These are phyloP conservation scores for Drosophila mettleri DNA, from an alignment of 2,888 invertebrate species.

Conservation along the genomic window DNA sequence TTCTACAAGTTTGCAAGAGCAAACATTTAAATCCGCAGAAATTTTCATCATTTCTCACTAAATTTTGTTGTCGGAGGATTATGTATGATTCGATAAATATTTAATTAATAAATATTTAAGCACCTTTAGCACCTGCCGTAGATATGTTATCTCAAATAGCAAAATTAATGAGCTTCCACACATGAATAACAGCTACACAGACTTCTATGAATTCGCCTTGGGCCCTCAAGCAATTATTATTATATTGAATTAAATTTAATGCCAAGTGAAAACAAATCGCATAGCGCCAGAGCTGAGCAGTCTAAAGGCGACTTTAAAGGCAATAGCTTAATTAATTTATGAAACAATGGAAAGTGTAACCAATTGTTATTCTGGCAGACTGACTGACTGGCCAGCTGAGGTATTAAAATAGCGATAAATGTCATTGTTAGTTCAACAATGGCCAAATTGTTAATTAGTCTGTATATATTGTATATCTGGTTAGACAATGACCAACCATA, in stretches of 20 bases:
- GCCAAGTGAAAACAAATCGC: too few species aligned
- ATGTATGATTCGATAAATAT: neutral
- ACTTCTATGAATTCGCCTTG: neutral
- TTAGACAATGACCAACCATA: conserved; percentile 53
- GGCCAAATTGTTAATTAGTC: conserved; percentile 66
- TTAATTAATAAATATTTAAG: conserved; percentile 1
- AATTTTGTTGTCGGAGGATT: too few species aligned
- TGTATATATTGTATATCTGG: conserved; percentile 11
- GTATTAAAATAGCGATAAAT: conserved; percentile 38
- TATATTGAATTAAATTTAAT: neutral
- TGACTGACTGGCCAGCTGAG: conserved; percentile 35
- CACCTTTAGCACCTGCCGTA: conserved; percentile 1
- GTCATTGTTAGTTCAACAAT: conserved; percentile 32
- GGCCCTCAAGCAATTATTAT: neutral
- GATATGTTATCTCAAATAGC: conserved; percentile 1
- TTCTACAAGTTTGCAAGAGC: too few species aligned
- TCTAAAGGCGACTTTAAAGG: neutral
- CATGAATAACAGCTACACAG: neutral
- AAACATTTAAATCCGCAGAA: too few species aligned
- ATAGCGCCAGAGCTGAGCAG: neutral
- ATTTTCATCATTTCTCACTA: too few species aligned
- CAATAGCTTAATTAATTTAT: conserved; percentile 13
- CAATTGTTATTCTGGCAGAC: conserved; percentile 18
- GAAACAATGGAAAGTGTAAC: conserved; percentile 1
- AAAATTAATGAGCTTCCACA: neutral